These are phyloP conservation scores for Dolichotis patagonum DNA, from an alignment of 2,113 vertebrate species.

Conservation along the genomic window DNA sequence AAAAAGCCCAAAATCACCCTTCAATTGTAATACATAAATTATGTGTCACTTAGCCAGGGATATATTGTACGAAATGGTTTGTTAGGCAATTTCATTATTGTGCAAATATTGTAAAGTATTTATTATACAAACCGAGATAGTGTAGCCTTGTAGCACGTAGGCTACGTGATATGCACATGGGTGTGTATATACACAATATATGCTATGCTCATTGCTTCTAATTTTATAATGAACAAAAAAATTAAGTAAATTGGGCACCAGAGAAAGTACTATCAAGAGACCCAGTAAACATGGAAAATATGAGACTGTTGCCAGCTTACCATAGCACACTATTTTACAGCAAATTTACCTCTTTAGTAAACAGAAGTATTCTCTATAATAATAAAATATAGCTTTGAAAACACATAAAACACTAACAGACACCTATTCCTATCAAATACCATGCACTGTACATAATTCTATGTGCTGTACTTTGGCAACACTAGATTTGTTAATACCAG, in stretches of 20 bases:
- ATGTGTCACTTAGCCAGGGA: background rate
- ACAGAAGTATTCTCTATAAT: background rate
- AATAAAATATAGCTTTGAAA: background rate
- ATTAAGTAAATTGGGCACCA: background rate
- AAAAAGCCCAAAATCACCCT: background rate
- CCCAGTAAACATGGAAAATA: background rate
- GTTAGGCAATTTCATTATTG: background rate
- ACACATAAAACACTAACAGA: background rate
- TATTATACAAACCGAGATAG: background rate
- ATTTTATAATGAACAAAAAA: background rate
- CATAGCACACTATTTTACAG: background rate
- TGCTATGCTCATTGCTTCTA: background rate
- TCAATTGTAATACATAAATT: background rate
- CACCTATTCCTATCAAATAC: background rate
- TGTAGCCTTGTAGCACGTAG: background rate
- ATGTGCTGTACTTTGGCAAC: background rate
- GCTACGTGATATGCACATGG: background rate
- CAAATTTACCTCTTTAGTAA: background rate
- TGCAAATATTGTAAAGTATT: background rate
- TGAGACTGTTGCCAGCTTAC: background rate
- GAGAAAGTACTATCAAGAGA: background rate
- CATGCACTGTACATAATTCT: background rate
- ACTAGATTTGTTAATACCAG: background rate
- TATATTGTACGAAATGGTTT: background rate
- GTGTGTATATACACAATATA: background rate